phyloP scores from a whole-genome alignment of 64 coral and sea anemone species.

The Stylophora pistillata region DNA sequence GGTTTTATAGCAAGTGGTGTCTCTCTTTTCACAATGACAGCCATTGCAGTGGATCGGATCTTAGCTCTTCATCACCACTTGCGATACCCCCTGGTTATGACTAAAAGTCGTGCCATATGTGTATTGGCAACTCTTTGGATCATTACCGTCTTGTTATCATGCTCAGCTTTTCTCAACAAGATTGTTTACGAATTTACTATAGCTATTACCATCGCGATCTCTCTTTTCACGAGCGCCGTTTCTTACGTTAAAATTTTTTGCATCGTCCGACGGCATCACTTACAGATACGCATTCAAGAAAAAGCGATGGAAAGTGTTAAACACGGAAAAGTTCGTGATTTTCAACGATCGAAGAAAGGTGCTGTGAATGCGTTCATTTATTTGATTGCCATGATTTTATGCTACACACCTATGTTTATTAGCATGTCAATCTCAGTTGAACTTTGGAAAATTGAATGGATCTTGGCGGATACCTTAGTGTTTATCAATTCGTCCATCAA shows the following conservation, averaged over 20 bases:
- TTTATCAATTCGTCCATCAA: conserved; percentile 19
- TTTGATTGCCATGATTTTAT: too few relatives aligned
- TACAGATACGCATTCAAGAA: not conserved
- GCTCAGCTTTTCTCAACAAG: not conserved
- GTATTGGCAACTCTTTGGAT: not conserved
- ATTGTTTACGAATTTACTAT: not conserved
- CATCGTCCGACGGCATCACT: not conserved
- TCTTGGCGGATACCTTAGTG: not conserved
- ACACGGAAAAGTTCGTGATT: too few relatives aligned
- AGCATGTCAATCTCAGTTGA: not conserved
- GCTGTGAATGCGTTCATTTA: not conserved
- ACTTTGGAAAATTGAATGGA: not conserved
- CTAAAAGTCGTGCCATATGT: too few relatives aligned
- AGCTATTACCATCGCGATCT: not conserved
- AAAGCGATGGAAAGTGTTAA: not conserved
- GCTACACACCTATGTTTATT: not conserved
- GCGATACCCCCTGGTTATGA: not conserved
- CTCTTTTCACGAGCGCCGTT: not conserved
- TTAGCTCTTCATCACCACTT: conserved; percentile 6
- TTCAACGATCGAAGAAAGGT: too few relatives aligned
- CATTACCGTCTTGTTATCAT: not conserved
- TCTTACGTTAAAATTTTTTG: conserved; percentile 13
- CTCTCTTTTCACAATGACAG: not conserved
- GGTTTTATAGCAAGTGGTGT: not conserved
- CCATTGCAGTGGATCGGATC: not conserved